phyloP scores from a whole-genome alignment of 92 coral and sea anemone species.

The Zoanthus sociatus region DNA sequence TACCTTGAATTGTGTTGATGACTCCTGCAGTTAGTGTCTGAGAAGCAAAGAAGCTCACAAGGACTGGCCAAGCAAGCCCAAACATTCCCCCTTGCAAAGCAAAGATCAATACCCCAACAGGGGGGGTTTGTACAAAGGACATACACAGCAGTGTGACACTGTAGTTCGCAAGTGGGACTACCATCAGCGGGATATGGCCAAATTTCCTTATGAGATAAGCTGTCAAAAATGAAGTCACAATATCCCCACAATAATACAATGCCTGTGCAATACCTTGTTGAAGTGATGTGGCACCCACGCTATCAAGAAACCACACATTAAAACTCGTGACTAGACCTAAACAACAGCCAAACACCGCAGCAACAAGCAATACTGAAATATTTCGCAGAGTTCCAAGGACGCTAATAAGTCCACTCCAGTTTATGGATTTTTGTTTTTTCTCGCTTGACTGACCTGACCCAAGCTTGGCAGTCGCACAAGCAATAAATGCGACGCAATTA shows the following conservation, averaged over 20 bases:
- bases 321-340: slow-evolving; percentile 49
- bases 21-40: slow-evolving; percentile 49
- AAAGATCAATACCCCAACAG: slow-evolving; percentile 43
- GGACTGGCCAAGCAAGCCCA: slow-evolving; percentile 56
- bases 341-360: slow-evolving; percentile 46
- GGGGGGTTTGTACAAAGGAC: slow-evolving; percentile 47
- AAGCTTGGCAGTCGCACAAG: slow-evolving; percentile 28
- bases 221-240: slow-evolving; percentile 22
- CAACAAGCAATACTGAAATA: slow-evolving; percentile 42
- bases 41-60: slow-evolving; percentile 51
- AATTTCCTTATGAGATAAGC: slow-evolving; percentile 44
- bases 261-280: slow-evolving; percentile 55
- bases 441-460: slow-evolving; percentile 28
- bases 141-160: slow-evolving; percentile 44
- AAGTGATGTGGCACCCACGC: slow-evolving; percentile 59
- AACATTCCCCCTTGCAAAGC: slow-evolving; percentile 51
- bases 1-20: slow-evolving; percentile 61
- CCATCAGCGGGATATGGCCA: slow-evolving; percentile 45
- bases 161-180: slow-evolving; percentile 35
- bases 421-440: not conserved
- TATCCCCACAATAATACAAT: slow-evolving; percentile 39
- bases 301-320: slow-evolving; percentile 61
- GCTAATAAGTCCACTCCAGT: not conserved
- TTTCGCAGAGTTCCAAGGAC: slow-evolving; percentile 36
- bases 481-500: slow-evolving; percentile 51